Percentiles rank a stretch among this genome's conserved stretches.
phyloP scores from a whole-genome alignment of 1,140 invertebrate genomes.

The Scaptomyza montana region DNA sequence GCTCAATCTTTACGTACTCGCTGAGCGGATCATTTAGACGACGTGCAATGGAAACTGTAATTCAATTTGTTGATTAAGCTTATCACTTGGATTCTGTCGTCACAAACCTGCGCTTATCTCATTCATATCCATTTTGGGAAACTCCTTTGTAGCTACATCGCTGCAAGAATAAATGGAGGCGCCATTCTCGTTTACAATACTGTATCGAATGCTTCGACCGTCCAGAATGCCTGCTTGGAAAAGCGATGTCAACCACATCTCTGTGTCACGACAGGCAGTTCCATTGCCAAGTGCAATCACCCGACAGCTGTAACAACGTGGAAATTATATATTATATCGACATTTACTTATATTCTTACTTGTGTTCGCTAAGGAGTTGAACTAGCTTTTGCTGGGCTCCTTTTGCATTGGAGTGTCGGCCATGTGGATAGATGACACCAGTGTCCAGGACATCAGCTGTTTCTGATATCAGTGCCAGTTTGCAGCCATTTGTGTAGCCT shows the following conservation, averaged over 20 bases:
- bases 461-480: slow-evolving; percentile 89
- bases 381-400: slow-evolving; percentile 54
- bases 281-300: slow-evolving; percentile 94
- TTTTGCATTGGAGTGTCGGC: slow-evolving; percentile 55
- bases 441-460: slow-evolving; percentile 89
- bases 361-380: slow-evolving; percentile 63
- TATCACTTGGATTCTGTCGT: slow-evolving; percentile 20
- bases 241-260: slow-evolving; percentile 88
- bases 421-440: slow-evolving; percentile 88
- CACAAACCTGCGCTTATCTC: slow-evolving; percentile 89
- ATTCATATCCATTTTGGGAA: slow-evolving; percentile 91
- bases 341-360: slow-evolving; percentile 13
- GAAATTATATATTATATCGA: background rate
- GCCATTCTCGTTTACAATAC: slow-evolving; percentile 94
- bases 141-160: slow-evolving; percentile 91
- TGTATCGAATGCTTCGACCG: slow-evolving; percentile 87
- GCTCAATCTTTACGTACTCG: slow-evolving; percentile 96
- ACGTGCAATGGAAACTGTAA: slow-evolving; percentile 91
- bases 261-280: slow-evolving; percentile 93
- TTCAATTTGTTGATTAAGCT: background rate
- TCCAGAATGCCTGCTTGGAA: slow-evolving; percentile 86
- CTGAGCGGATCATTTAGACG: slow-evolving; percentile 94
- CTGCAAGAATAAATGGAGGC: slow-evolving; percentile 96
- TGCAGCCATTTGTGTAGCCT: slow-evolving; percentile 93
- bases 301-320: slow-evolving; percentile 85